These are phyloP conservation scores for Phortica variegata DNA, from an alignment of 1,140 invertebrate species.

Conservation along the genomic window DNA sequence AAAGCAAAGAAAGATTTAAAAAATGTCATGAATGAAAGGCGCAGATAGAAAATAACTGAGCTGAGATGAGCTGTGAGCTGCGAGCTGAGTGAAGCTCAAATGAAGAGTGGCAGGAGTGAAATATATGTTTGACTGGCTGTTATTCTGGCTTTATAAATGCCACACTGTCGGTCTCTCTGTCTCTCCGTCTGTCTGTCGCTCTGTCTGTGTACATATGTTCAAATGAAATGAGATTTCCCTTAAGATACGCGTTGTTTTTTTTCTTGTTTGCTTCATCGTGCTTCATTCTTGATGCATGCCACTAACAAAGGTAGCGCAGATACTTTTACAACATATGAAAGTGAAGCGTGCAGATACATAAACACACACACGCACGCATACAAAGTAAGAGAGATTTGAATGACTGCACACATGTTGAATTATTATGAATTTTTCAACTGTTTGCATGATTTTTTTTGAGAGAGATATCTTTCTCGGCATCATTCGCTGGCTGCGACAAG, in stretches of 20 bases:
- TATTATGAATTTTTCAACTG: conserved; percentile 49
- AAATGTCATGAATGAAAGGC: no score
- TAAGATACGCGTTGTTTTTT: no score
- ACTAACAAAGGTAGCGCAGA: no score
- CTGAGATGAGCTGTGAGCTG: no score
- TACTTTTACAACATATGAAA: no score
- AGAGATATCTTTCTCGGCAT: background rate
- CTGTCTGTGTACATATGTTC: conserved; percentile 27
- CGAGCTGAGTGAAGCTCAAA: no score
- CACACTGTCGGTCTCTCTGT: conserved; percentile 1
- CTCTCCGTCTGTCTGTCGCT: no score
- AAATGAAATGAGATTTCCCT: conserved; percentile 50
- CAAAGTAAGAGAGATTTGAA: no score
- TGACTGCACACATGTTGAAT: conserved; percentile 52
- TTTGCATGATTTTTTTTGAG: conserved; percentile 20
- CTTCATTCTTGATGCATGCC: no score
- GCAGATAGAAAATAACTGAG: no score
- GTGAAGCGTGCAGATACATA: conserved; percentile 19
- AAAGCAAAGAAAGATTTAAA: conserved; percentile 40
- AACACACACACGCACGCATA: conserved; percentile 14
- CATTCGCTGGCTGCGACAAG: conserved; percentile 27
- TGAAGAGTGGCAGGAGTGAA: conserved; percentile 20
- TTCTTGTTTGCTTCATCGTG: no score
- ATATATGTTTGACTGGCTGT: background rate
- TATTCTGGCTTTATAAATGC: conserved; percentile 14